Evolutionary conservation across 2,888 invertebrate species (phyloP).

Genomic region (Pachydiplax longipennis): DNA sequence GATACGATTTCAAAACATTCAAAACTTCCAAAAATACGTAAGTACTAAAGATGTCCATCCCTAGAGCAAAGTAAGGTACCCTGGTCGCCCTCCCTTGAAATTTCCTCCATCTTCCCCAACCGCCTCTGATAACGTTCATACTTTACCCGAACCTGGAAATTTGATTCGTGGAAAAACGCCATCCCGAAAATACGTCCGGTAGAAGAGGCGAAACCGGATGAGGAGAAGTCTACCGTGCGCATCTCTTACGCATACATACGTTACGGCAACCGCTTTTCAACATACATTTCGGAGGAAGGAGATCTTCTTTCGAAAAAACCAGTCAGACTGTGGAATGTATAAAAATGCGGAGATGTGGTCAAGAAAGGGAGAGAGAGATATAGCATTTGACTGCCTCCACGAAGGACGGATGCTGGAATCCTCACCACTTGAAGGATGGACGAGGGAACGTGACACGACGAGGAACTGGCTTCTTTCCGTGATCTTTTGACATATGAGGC

Average conservation of each 20-base stretch:
- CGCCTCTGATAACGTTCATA: too few species aligned
- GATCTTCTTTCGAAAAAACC: not conserved
- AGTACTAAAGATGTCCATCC: too few species aligned
- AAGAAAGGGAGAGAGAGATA: not conserved
- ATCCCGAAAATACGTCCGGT: too few species aligned
- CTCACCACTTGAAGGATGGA: not conserved
- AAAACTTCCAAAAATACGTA: too few species aligned
- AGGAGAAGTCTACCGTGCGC: not conserved
- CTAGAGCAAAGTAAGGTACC: too few species aligned
- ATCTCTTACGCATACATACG: not conserved
- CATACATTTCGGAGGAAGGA: not conserved
- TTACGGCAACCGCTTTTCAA: not conserved
- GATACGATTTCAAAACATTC: too few species aligned
- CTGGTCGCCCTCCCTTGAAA: too few species aligned
- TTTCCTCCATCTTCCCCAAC: too few species aligned
- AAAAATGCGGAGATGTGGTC: not conserved
- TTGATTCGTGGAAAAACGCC: too few species aligned
- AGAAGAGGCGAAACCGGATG: not conserved
- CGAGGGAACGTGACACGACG: constrained; percentile 6
- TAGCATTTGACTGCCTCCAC: not conserved
- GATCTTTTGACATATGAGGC: constrained; percentile 15
- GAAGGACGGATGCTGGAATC: constrained; percentile 25
- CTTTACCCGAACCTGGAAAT: too few species aligned
- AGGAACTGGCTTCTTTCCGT: not conserved
- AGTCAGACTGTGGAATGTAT: constrained; percentile 3